phyloP scores from a whole-genome alignment of 2,113 vertebrate genomes.

The Pogonocichla stellata region DNA sequence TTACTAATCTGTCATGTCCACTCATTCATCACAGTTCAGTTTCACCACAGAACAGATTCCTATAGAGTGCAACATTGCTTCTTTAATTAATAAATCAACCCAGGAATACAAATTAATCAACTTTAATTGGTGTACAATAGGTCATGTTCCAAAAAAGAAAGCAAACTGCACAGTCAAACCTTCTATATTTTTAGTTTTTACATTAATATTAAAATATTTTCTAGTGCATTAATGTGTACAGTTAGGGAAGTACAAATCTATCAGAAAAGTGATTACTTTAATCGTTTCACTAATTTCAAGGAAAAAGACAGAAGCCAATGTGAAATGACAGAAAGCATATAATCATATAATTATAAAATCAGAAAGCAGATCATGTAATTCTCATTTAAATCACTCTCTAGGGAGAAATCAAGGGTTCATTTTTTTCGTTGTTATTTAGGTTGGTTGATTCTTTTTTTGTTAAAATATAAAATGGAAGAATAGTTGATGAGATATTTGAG shows the following conservation, averaged over 20 bases:
- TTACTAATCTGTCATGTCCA: conserved; percentile 16
- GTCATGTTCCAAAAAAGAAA: conserved; percentile 12
- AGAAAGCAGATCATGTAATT: conserved; percentile 11
- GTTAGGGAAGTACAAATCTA: background rate
- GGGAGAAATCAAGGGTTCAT: background rate
- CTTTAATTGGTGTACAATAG: background rate
- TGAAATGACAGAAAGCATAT: background rate
- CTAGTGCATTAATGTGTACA: background rate
- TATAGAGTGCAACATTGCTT: background rate
- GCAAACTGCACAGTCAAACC: background rate
- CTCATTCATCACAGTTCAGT: conserved; percentile 27
- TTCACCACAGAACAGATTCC: conserved; percentile 18
- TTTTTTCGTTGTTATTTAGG: background rate
- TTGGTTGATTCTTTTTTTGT: background rate
- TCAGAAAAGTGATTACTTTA: conserved; percentile 13
- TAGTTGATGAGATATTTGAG: background rate
- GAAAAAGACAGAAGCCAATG: background rate
- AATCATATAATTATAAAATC: background rate
- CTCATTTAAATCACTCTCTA: background rate
- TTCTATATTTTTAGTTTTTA: background rate
- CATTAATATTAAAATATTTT: background rate
- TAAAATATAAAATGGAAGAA: background rate
- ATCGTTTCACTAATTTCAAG: background rate
- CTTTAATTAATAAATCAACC: conserved; percentile 47
- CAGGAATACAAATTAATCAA: conserved; percentile 16